phyloP scores from a whole-genome alignment of 2,113 vertebrate species.

The Poicephalus gulielmi region DNA sequence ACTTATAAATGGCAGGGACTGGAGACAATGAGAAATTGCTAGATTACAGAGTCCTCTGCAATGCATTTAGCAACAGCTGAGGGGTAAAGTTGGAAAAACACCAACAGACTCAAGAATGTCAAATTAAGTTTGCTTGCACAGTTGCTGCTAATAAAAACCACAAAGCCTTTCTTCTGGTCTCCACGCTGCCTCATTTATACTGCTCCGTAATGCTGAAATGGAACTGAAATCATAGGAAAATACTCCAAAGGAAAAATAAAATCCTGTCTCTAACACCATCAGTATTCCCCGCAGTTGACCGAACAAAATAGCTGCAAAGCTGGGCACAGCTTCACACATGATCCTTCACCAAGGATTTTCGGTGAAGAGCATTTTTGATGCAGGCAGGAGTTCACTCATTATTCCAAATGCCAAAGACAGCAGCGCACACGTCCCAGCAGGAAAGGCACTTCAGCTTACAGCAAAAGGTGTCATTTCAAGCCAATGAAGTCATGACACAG shows the following conservation, averaged over 20 bases:
- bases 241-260: not conserved
- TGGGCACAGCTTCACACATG: rapidly evolving
- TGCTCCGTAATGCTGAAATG: not conserved
- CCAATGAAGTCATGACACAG: constrained; percentile 38
- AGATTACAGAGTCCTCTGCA: constrained; percentile 25
- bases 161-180: constrained; percentile 18
- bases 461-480: constrained; percentile 20
- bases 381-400: constrained; percentile 16
- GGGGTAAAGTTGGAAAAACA: constrained; percentile 55
- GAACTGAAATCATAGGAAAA: not conserved
- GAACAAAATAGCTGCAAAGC: not conserved
- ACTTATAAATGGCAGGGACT: constrained; percentile 34
- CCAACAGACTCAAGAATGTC: not conserved
- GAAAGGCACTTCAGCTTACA: constrained; percentile 3
- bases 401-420: constrained; percentile 35
- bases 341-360: not conserved
- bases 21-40: constrained; percentile 54
- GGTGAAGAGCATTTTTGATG: not conserved
- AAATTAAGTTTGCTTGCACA: constrained; percentile 56
- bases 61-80: constrained; percentile 59
- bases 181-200: not conserved
- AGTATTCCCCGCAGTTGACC: not conserved
- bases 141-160: constrained; percentile 61
- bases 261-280: not conserved
- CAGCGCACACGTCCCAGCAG: constrained; percentile 22